phyloP scores from a whole-genome alignment of 2,888 invertebrate species.

The Morpho achilles region DNA sequence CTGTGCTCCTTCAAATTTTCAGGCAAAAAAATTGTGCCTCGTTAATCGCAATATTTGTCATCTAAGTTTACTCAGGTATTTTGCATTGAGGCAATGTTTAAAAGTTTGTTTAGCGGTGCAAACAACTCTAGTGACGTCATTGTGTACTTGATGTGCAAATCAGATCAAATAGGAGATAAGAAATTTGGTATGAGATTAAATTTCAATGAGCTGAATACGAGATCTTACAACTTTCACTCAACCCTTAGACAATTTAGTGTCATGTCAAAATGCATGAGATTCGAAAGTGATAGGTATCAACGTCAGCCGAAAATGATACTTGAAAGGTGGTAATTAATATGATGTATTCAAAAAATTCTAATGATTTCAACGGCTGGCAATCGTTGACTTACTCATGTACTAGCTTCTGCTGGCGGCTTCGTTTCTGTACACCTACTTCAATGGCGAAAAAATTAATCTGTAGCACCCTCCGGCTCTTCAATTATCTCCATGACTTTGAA shows the following conservation, averaged over 20 bases:
- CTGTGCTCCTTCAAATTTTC: too few relatives aligned
- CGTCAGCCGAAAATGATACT: constrained; percentile 15
- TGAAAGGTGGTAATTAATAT: constrained; percentile 47
- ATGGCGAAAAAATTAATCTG: too few relatives aligned
- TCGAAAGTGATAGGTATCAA: constrained; percentile 18
- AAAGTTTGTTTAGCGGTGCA: neutral
- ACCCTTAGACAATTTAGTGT: constrained; percentile 7
- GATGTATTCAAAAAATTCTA: constrained; percentile 33
- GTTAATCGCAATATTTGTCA: neutral
- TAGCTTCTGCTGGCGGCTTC: too few relatives aligned
- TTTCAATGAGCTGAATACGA: neutral
- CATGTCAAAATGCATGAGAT: constrained; percentile 12
- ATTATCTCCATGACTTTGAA: too few relatives aligned
- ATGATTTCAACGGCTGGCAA: too few relatives aligned
- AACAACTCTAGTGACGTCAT: constrained; percentile 18
- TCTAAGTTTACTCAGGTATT: constrained; percentile 2
- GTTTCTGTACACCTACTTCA: too few relatives aligned
- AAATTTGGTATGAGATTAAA: neutral
- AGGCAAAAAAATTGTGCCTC: too few relatives aligned
- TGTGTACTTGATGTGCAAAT: constrained; percentile 4
- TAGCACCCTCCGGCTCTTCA: too few relatives aligned
- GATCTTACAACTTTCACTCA: constrained; percentile 12
- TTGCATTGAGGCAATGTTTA: neutral
- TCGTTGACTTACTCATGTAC: too few relatives aligned
- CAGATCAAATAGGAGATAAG: neutral